These are phyloP conservation scores for Clanis bilineata DNA, from an alignment of 2,888 invertebrate genomes.

Conservation along the genomic window DNA sequence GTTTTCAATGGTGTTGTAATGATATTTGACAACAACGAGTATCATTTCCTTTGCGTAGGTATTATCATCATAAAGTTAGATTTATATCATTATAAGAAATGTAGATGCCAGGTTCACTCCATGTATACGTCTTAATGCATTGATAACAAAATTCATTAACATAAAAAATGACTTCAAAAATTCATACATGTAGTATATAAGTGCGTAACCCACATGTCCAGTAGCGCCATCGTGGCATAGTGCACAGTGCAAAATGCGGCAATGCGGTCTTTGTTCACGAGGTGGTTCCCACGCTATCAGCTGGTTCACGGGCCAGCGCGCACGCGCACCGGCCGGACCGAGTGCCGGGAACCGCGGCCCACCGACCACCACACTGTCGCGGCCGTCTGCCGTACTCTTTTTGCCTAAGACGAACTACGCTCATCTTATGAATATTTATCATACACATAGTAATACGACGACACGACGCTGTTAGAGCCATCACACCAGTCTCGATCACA, in stretches of 20 bases:
- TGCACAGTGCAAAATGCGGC: constrained; percentile 29
- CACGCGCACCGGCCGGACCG: constrained; percentile 54
- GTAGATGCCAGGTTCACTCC: no score
- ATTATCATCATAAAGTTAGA: no score
- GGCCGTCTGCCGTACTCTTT: constrained; percentile 1
- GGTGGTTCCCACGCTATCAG: constrained; percentile 76
- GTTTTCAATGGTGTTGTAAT: no score
- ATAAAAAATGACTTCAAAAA: no score
- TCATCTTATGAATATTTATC: constrained; percentile 2
- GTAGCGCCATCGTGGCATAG: constrained; percentile 25
- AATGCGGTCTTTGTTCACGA: constrained; percentile 45
- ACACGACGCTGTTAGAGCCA: constrained; percentile 19
- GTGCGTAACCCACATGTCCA: constrained; percentile 40
- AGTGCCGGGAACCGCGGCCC: no score
- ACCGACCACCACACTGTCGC: constrained; percentile 27
- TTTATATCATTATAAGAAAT: no score
- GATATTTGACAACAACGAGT: no score
- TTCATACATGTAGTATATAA: no score
- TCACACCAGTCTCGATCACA: constrained; percentile 39
- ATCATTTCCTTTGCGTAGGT: no score
- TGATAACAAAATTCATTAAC: no score
- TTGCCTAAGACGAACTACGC: neutral
- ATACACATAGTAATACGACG: neutral
- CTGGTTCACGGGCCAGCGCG: constrained; percentile 68
- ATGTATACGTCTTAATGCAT: no score